A percentile compares a stretch with the other conserved stretches of the same genome.
Conservation (phyloP, 1,140 invertebrate species). For the Gonatopus flavifemur region DNA sequence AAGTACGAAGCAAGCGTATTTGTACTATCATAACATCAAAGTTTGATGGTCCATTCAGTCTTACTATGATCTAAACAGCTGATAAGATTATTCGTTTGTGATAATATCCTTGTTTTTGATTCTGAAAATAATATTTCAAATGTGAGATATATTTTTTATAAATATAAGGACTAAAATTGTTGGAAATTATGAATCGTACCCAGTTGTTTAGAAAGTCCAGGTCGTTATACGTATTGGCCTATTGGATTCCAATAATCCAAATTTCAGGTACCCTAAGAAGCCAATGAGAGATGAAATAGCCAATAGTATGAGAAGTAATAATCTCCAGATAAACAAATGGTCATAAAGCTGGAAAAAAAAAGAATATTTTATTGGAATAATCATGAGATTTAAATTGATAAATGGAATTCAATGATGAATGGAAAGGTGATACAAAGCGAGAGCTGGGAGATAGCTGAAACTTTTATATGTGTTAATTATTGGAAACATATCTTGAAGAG, state of each 20-base stretch:
- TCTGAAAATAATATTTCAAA: constrained; percentile 1
- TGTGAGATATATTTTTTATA: too few species aligned
- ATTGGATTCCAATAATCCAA: constrained; percentile 55
- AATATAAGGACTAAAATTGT: too few species aligned
- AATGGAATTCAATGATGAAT: neutral
- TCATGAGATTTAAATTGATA: neutral
- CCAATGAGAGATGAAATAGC: constrained; percentile 53
- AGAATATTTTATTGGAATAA: constrained; percentile 10
- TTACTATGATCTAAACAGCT: neutral
- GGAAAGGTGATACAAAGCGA: neutral
- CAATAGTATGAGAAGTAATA: constrained; percentile 55
- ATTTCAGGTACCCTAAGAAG: constrained; percentile 57
- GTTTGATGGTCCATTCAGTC: neutral
- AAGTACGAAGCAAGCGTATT: too few species aligned
- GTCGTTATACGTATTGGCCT: constrained; percentile 49
- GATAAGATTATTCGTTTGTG: neutral
- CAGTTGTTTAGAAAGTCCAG: constrained; percentile 46
- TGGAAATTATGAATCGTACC: too few species aligned
- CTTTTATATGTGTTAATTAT: neutral
- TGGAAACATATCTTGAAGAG: too few species aligned
- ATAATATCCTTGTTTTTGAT: neutral
- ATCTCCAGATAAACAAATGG: constrained; percentile 61
- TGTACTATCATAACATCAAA: neutral
- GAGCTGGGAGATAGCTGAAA: neutral
- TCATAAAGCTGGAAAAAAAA: constrained; percentile 61